A percentile compares a stretch with the other conserved stretches of the same genome.
These are phyloP conservation scores for Neolamprologus longior DNA, from an alignment of 2,113 vertebrate genomes.

Conservation along the genomic window DNA sequence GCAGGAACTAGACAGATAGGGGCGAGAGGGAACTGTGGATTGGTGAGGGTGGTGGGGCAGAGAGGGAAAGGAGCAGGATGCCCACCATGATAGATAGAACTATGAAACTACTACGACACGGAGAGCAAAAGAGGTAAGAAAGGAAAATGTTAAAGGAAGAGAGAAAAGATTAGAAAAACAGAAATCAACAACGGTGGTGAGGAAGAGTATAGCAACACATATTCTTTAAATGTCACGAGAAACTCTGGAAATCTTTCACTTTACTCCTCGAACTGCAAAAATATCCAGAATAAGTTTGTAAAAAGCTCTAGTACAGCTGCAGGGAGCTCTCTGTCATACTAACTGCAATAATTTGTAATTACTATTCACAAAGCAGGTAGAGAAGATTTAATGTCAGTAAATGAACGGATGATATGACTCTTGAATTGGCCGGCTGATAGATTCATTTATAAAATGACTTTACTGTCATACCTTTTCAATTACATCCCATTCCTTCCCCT, in stretches of 20 bases:
- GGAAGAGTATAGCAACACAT: neutral
- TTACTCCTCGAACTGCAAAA: neutral
- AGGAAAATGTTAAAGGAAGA: neutral
- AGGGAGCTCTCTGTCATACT: neutral
- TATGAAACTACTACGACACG: slow-evolving; percentile 5
- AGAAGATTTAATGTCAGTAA: slow-evolving; percentile 20
- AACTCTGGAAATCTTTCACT: neutral
- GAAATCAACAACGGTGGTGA: neutral
- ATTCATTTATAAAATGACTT: neutral
- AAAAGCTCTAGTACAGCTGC: neutral
- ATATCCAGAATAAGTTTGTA: neutral
- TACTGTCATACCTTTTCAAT: slow-evolving; percentile 6
- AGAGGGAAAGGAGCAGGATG: neutral
- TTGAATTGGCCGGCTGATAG: slow-evolving; percentile 3
- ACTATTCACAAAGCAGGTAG: neutral
- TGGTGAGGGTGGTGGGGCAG: neutral
- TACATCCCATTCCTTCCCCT: neutral
- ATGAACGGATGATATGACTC: neutral
- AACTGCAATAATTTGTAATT: neutral
- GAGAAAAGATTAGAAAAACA: neutral
- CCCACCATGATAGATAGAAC: slow-evolving; percentile 14
- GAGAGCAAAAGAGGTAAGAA: neutral
- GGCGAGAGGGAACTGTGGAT: neutral
- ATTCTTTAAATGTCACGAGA: neutral
- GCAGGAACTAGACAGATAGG: neutral